A percentile compares a stretch with the other conserved stretches of the same genome.
Conservation (phyloP, 35 echinoderm and acorn worm genomes). For the Lytechinus variegatus region DNA sequence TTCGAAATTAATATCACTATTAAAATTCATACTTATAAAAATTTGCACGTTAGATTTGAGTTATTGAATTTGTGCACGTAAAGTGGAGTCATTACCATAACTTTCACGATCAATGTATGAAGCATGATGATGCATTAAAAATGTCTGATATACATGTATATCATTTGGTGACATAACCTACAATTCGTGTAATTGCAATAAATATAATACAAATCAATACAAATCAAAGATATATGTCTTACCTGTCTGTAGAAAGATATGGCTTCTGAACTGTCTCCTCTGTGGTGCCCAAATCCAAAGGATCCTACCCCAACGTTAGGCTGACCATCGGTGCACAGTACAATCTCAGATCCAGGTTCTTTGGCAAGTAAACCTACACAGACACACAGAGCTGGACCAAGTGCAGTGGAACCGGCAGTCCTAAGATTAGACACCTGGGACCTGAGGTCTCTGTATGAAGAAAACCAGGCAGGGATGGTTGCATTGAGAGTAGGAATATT, state of each 20-base stretch:
- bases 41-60: too few species aligned
- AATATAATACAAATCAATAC: not conserved
- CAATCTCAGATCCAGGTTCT: conserved; percentile 85
- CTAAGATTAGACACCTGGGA: conserved; percentile 52
- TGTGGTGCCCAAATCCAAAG: not conserved
- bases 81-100: too few species aligned
- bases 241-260: conserved; percentile 19
- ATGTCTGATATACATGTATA: too few species aligned
- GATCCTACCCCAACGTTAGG: conserved; percentile 88
- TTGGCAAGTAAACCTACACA: conserved; percentile 81
- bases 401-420: conserved; percentile 78
- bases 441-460: conserved; percentile 64
- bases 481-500: too few species aligned
- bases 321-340: conserved; percentile 89
- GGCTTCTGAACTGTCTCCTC: not conserved
- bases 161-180: too few species aligned
- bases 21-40: too few species aligned
- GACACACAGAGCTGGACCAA: conserved; percentile 82
- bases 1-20: too few species aligned
- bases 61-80: too few species aligned
- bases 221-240: not conserved
- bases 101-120: too few species aligned
- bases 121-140: too few species aligned
- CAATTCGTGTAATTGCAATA: too few species aligned
- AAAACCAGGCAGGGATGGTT: too few species aligned